Evolutionary conservation across 1,140 invertebrate species (phyloP).

Genomic region (Vanessa tameamea): DNA sequence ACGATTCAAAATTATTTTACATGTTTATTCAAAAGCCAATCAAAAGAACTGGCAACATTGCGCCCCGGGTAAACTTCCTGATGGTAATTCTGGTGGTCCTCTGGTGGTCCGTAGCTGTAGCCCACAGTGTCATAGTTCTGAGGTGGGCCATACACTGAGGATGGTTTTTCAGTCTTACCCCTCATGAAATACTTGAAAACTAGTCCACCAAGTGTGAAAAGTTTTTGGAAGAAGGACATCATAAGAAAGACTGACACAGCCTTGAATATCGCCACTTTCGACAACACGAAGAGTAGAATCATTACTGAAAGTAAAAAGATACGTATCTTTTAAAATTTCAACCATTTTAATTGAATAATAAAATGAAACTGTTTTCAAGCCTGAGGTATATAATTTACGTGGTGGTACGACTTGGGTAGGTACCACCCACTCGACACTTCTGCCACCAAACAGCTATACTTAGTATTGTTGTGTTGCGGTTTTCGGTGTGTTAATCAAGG

Average conservation of each 20-base stretch:
- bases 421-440: too few species aligned
- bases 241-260: conserved; percentile 63
- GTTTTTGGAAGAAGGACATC: conserved; percentile 69
- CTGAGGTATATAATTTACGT: too few species aligned
- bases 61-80: conserved; percentile 46
- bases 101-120: conserved; percentile 66
- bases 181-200: conserved; percentile 61
- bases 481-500: too few species aligned
- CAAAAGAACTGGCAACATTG: conserved; percentile 53
- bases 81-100: conserved; percentile 42
- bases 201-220: conserved; percentile 57
- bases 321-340: neutral
- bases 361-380: too few species aligned
- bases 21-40: conserved; percentile 64
- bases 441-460: too few species aligned
- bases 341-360: too few species aligned
- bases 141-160: conserved; percentile 58
- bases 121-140: conserved; percentile 67
- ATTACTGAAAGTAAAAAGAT: conserved; percentile 55
- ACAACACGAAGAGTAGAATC: conserved; percentile 59
- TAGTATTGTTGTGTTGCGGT: too few species aligned
- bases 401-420: too few species aligned
- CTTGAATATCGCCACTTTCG: conserved; percentile 70
- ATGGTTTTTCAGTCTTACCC: conserved; percentile 45
- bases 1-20: conserved; percentile 28